phyloP scores from a whole-genome alignment of 2,888 invertebrate species.

The Lepidonotus clava region DNA sequence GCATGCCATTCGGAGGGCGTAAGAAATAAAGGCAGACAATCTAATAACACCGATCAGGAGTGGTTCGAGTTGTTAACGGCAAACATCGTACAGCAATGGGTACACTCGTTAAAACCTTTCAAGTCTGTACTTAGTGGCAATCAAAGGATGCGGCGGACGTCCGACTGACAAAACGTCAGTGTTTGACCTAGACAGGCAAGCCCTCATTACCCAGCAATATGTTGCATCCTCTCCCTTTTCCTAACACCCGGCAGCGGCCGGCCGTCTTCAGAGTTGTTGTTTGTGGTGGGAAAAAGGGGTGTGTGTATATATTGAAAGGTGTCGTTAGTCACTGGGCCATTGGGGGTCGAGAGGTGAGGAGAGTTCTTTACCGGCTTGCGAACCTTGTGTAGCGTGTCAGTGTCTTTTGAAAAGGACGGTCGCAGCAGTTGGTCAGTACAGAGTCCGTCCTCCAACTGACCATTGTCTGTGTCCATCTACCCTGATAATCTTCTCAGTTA shows the following conservation, averaged over 20 bases:
- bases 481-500: background rate
- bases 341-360: conserved; percentile 4
- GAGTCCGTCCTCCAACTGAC: conserved; percentile 18
- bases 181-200: conserved; percentile 23
- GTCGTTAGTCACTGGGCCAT: conserved; percentile 26
- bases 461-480: conserved; percentile 18
- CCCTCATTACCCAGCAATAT: conserved; percentile 30
- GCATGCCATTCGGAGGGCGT: conserved; percentile 44
- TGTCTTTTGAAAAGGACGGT: background rate
- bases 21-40: conserved; percentile 31
- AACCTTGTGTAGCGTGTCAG: conserved; percentile 33
- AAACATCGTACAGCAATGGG: conserved; percentile 14
- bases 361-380: background rate
- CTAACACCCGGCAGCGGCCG: background rate
- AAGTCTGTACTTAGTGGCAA: background rate
- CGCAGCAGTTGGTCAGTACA: conserved; percentile 32
- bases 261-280: background rate
- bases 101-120: conserved; percentile 29
- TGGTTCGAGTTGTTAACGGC: conserved; percentile 39
- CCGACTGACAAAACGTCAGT: conserved; percentile 5
- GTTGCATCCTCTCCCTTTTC: conserved; percentile 6
- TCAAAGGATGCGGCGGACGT: conserved; percentile 15
- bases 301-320: conserved; percentile 40
- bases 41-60: conserved; percentile 3
- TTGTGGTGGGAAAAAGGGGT: conserved; percentile 32